These are phyloP conservation scores for Aphelenchoides avenae DNA, from an alignment of 1,140 invertebrate genomes.

Conservation along the genomic window DNA sequence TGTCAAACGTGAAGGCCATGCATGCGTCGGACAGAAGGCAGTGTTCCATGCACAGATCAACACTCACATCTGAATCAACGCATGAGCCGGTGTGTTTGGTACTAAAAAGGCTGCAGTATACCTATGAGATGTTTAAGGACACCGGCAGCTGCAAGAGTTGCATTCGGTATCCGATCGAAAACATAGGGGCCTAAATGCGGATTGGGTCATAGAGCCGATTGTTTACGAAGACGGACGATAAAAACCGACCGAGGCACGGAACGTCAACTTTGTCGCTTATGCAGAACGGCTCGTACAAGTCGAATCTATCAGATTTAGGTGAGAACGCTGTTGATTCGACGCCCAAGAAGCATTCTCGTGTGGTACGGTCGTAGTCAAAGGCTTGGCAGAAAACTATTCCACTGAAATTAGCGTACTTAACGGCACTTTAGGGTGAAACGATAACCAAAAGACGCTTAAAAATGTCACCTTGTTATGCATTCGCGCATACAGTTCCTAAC, in stretches of 20 bases:
- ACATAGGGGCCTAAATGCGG: constrained; percentile 22
- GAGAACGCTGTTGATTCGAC: constrained; percentile 15
- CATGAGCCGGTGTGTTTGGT: background rate
- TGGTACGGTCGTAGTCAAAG: constrained; percentile 25
- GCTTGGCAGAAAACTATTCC: constrained; percentile 32
- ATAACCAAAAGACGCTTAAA: no score
- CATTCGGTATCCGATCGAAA: constrained; percentile 24
- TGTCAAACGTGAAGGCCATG: constrained; percentile 21
- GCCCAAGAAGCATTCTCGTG: constrained; percentile 19
- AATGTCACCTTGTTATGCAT: no score
- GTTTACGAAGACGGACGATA: no score
- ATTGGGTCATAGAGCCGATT: no score
- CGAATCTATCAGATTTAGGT: constrained; percentile 5
- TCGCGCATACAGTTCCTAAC: constrained; percentile 34
- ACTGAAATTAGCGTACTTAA: no score
- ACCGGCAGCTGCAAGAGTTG: constrained; percentile 23
- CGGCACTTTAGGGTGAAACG: no score
- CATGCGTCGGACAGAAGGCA: constrained; percentile 22
- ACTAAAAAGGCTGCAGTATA: constrained; percentile 1
- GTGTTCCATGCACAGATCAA: constrained; percentile 19
- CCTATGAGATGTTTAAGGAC: constrained; percentile 19
- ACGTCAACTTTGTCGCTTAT: constrained; percentile 20
- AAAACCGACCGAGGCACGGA: no score
- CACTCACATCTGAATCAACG: constrained; percentile 22
- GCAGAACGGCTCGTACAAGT: constrained; percentile 35